Evolutionary conservation across 2,113 vertebrate genomes (phyloP), one percentile per base, ranked within the genome.

Genomic region (Zapus hudsonius): DNA sequence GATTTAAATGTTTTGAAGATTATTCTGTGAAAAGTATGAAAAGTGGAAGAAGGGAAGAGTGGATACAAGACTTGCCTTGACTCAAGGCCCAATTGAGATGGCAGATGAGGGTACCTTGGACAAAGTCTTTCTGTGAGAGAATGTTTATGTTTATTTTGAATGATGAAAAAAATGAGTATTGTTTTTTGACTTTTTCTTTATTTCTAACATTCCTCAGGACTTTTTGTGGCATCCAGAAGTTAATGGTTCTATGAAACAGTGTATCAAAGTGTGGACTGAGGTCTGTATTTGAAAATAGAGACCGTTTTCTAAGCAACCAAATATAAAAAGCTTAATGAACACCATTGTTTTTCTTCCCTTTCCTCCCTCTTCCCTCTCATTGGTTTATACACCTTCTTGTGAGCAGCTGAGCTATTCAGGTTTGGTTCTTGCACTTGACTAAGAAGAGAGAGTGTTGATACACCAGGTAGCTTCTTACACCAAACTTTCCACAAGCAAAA

Each of bases 141-240:
- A 74, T 52, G 36, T 57, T 79, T n/a, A 27, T 78, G 13, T 59
- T 93, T 90, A 17, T 92, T 90, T 88, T 91, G 22, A 87, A 52
- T 74, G 42, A 52, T 89, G 12, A 12, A 25, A 67, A 52, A 67
- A 70, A 69, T 55, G 69, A 33, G 31, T 40, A 16, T 64, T 64
- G 23, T 74, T 61, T 61, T 90, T 83, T 75, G 31, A 87, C 67
- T 87, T 90, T 92, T 85, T 90, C 33, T 93, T 94, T 70, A 36
- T 73, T 92, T 85, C 64, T 64, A 66, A 84, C 4, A 69, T 93
- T 89, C 96, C 73, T 94, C 85, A 99, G 99, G 98, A 99, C 97
- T 99, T 99, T 96, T 96, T 99, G 52, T 99, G 99, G 99, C 98
- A 98, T 95, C 99, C 99, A 33, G 99, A 99, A 98, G 99, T 99